Evolutionary conservation across 2,797 vertebrate genomes (phyloP).

Genomic region (Holocentrus rufus): DNA sequence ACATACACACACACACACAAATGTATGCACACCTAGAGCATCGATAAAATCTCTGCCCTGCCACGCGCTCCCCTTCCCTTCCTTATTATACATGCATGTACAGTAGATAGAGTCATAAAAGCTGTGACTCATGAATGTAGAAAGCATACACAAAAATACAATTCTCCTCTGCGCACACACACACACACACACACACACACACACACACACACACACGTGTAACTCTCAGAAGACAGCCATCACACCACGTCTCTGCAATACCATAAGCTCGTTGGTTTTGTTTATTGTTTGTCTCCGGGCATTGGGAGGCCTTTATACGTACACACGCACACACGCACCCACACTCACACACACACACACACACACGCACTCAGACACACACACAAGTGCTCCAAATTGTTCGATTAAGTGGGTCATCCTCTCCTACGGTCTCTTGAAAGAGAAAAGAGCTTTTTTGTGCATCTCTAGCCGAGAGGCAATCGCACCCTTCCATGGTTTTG

Average conservation of each 20-base stretch:
- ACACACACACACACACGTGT: slow-evolving; percentile 3
- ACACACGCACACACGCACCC: slow-evolving; percentile 32
- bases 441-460: slow-evolving; percentile 75
- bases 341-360: slow-evolving; percentile 2
- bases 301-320: slow-evolving; percentile 67
- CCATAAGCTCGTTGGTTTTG: slow-evolving; percentile 78
- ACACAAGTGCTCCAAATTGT: slow-evolving; percentile 78
- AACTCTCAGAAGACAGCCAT: slow-evolving; percentile 58
- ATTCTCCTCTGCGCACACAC: slow-evolving; percentile 17
- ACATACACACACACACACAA: slow-evolving; percentile 18
- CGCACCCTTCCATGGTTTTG: slow-evolving; percentile 74
- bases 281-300: slow-evolving; percentile 80
- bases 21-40: slow-evolving; percentile 4
- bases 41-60: slow-evolving; percentile 12
- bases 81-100: slow-evolving; percentile 33
- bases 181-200: slow-evolving; percentile 25
- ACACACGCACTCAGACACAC: slow-evolving; percentile 33
- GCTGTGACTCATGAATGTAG: slow-evolving; percentile 42
- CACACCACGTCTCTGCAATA: slow-evolving; percentile 62
- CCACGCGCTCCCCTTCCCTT: slow-evolving; percentile 12
- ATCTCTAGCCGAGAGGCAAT: slow-evolving; percentile 76
- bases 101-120: slow-evolving; percentile 26
- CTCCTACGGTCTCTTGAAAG: slow-evolving; percentile 81
- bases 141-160: background rate
- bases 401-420: slow-evolving; percentile 85